Base-by-base conservation (phyloP, 2,888 invertebrate genomes). In the Euproctis similis region DNA sequence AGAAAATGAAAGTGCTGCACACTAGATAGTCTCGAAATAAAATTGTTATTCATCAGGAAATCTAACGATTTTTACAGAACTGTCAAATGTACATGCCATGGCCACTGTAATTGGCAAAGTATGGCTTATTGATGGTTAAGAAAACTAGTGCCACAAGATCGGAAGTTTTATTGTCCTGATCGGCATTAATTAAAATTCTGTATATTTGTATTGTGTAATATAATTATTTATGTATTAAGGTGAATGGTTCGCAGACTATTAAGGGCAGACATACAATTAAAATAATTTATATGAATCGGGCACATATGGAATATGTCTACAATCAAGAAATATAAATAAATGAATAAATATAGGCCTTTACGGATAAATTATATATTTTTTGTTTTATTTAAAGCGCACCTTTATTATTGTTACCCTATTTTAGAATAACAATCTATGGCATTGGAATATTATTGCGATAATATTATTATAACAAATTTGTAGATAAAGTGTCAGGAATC, bases 311-410 rank as follows among this genome's bases (percentile, higher is more conserved):
- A 42, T 49, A 64, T 65, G 65, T 65, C 67, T 45, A 60, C 59
- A 59, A n/a, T n/a, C n/a, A n/a, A n/a, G n/a, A 14, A 57, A 53
- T 48, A 60, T 58, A 63, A 64, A 71, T 63, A 67, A 65, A 68
- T 67, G 53, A 66, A 70, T 71, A 65, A 73, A 71, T 70, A 77
- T 76, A 77, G 74, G 72, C 73, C 72, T 71, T 70, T 71, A 74
- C 53, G 65, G 72, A 74, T 73, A 69, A 61, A 59, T 59, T 68
- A 64, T 63, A 53, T 33, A 45, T 46, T 41, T 46, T 34, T 53
- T 48, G 39, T 43, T 41, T 48, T 29, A 40, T 43, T 38, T 42
- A 19, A 19, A 16, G 7, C 14, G 4, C 6, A 14, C 14, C 14
- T 16, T 16, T 16, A 16, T 16, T 16, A 16, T 16, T 7, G 7